Percentiles rank a stretch among this genome's conserved stretches.
These are phyloP conservation scores for Eupsittula cactorum DNA, from an alignment of 2,113 vertebrate genomes.

Conservation along the genomic window DNA sequence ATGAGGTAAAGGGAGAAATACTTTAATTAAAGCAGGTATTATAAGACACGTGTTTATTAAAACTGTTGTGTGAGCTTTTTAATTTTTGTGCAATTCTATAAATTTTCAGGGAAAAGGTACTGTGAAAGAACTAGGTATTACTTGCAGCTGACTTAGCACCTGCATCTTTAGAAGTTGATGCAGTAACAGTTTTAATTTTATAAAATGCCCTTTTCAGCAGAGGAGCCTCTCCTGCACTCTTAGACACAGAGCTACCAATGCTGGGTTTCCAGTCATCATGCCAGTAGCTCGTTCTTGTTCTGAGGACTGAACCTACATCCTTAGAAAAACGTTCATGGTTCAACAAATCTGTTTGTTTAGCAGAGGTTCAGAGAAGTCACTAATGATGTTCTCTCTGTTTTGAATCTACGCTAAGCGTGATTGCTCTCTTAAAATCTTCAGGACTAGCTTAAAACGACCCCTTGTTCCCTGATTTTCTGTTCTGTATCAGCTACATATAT, in stretches of 20 bases:
- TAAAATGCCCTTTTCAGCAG: background rate
- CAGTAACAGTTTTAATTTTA: background rate
- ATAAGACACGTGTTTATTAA: background rate
- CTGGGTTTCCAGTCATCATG: background rate
- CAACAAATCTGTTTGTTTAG: background rate
- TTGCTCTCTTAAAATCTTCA: background rate
- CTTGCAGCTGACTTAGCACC: background rate
- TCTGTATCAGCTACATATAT: background rate
- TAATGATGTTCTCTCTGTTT: background rate
- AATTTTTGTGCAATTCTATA: background rate
- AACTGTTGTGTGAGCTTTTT: background rate
- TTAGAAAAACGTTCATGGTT: background rate
- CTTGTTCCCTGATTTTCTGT: background rate
- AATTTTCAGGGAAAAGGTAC: background rate
- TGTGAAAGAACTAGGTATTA: background rate
- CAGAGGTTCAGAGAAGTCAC: background rate
- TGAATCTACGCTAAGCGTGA: background rate
- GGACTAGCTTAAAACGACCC: background rate
- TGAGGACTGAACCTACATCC: background rate
- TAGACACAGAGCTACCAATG: background rate
- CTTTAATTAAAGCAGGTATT: background rate
- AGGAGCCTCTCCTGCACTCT: background rate
- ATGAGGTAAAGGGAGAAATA: background rate
- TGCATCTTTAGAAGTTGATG: background rate
- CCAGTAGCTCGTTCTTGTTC: background rate